Conservation (phyloP, 2,888 invertebrate species). For the Nemotelus nigrinus region DNA sequence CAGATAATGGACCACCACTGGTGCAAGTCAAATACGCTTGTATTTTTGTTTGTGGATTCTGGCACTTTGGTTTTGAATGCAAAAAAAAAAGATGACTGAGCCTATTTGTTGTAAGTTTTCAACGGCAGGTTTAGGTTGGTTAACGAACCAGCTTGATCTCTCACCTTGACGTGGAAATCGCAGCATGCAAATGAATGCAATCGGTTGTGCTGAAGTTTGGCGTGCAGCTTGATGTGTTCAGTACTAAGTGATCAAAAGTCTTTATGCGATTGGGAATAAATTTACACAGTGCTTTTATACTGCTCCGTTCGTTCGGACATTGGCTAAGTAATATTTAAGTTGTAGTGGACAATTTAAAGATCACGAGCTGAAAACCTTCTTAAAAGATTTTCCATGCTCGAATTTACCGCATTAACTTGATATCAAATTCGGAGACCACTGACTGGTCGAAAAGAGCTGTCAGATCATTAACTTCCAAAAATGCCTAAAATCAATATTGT, state of each 20-base stretch:
- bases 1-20: slow-evolving; percentile 24
- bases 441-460: too few relatives aligned
- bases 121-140: not conserved
- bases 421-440: too few relatives aligned
- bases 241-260: not conserved
- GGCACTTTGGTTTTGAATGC: too few relatives aligned
- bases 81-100: too few relatives aligned
- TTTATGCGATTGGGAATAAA: not conserved
- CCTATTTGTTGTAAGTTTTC: not conserved
- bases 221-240: not conserved
- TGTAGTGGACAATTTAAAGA: not conserved
- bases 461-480: too few relatives aligned
- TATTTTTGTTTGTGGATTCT: too few relatives aligned
- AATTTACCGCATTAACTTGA: too few relatives aligned
- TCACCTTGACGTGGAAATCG: slow-evolving; percentile 37
- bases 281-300: not conserved
- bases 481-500: too few relatives aligned
- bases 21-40: not conserved
- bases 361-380: too few relatives aligned
- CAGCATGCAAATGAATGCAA: slow-evolving; percentile 21
- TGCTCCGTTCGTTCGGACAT: not conserved
- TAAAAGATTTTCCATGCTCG: too few relatives aligned
- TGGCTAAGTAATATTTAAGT: not conserved
- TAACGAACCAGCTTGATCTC: slow-evolving; percentile 16
- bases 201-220: not conserved